Evolutionary conservation across 92 coral and sea anemone genomes (phyloP).

Genomic region (Hydrozoanthus gracilis): DNA sequence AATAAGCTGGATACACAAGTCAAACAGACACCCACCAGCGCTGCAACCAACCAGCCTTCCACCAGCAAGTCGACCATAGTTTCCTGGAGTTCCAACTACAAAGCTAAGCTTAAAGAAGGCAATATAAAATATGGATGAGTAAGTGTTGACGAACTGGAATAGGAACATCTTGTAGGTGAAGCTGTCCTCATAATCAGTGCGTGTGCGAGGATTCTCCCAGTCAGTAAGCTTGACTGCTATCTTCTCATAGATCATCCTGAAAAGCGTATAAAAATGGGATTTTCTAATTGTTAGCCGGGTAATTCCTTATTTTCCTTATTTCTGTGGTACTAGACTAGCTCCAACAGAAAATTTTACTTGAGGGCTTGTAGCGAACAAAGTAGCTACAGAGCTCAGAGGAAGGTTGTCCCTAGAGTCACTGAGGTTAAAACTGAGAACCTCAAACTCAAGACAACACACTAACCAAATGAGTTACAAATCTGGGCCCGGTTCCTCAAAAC

Average conservation of each 20-base stretch:
- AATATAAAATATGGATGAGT: constrained; percentile 92
- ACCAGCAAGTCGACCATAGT: constrained; percentile 82
- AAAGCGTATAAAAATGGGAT: not conserved
- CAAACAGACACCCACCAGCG: constrained; percentile 86
- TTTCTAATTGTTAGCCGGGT: too few species aligned
- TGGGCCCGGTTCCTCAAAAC: too few species aligned
- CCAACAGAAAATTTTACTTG: too few species aligned
- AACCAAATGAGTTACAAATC: too few species aligned
- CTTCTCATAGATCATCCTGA: constrained; percentile 69
- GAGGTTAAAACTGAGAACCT: too few species aligned
- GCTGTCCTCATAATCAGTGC: constrained; percentile 90
- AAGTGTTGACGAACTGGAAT: constrained; percentile 94
- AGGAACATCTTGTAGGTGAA: constrained; percentile 97
- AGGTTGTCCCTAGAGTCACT: too few species aligned
- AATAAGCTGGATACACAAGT: constrained; percentile 87
- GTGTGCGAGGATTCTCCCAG: constrained; percentile 96
- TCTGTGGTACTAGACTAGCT: too few species aligned
- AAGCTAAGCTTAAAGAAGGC: constrained; percentile 91
- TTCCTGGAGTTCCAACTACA: constrained; percentile 89
- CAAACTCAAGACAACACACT: too few species aligned
- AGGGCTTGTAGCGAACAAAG: too few species aligned
- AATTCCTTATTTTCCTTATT: too few species aligned
- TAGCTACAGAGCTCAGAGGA: too few species aligned
- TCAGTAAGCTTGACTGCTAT: constrained; percentile 85
- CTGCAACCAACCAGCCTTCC: constrained; percentile 90